Evolutionary conservation across 2,113 vertebrate genomes (phyloP), one percentile per base, ranked within the genome.

Genomic region (Neoarius graeffei): DNA sequence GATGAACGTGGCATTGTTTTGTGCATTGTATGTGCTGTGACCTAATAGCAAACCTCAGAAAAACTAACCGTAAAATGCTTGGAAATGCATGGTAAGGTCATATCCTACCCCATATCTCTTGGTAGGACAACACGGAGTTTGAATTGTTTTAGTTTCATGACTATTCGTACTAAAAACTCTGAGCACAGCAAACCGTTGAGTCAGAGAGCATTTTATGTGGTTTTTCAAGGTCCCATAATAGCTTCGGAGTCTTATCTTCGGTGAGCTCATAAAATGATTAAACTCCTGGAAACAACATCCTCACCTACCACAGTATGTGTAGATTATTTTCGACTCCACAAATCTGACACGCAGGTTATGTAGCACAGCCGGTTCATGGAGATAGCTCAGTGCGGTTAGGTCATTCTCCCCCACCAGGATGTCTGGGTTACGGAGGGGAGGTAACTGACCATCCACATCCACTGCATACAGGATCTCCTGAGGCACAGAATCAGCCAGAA

Each of bases 331-430:
- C 86, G 98, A 99, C 71, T 99, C 98, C 86, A 97, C 96, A 86
- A 99, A 99, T 89, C 98, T 97, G 89, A 99, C 94, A 92, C 94
- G 96, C 87, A 99, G 97, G 17, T 99, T 99, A 91, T 99, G 98
- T 0, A 99, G 95, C 60, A 99, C 98, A 0, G 98, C 98, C 0
- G 98, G 98, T 60, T 99, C 98, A 0, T 99, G 98, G 80, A 99
- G 97, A 85, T 99, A 99, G 92, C 98, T 99, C 91, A 99, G 98
- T 1, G 98, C 98, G 0, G 98, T 99, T 93, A 99, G 97, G 92
- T 99, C 98, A 27, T 99, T 99, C 95, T 99, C 98, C 25, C 98
- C 98, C 87, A 99, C 98, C 7, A 99, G 96, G 88, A 99, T 98
- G 93, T 99, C 98, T 0, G 98, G 98, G 89, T 99, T 99, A 86